Percentiles rank a stretch among this genome's conserved stretches.
Conservation (phyloP, 1,140 invertebrate genomes). For the Danaus plexippus region DNA sequence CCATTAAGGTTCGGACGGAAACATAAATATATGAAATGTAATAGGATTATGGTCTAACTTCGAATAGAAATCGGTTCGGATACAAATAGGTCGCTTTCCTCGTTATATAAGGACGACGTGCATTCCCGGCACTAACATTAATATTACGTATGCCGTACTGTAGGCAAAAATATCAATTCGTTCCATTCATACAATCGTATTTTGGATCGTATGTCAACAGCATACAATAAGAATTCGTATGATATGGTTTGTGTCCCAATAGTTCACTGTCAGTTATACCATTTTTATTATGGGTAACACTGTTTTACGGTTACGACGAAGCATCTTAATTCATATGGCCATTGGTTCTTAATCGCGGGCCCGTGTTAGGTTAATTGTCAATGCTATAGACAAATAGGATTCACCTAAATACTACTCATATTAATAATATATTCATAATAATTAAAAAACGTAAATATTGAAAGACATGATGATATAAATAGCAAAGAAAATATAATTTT, state of each 20-base stretch:
- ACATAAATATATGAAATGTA: too few species aligned
- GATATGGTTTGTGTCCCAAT: conserved; percentile 1
- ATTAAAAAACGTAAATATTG: too few species aligned
- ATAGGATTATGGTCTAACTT: too few species aligned
- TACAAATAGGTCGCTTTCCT: conserved; percentile 8
- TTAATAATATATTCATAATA: too few species aligned
- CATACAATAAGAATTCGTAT: neutral
- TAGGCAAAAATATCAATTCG: too few species aligned
- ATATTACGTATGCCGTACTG: conserved; percentile 2
- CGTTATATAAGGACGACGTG: conserved; percentile 12
- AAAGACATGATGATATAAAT: too few species aligned
- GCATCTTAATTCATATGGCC: conserved; percentile 13
- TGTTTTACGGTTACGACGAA: conserved; percentile 5
- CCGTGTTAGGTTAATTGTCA: neutral
- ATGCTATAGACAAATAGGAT: too few species aligned
- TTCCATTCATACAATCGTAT: neutral
- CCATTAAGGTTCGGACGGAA: too few species aligned
- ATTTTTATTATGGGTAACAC: conserved; percentile 15
- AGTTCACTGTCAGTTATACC: conserved; percentile 2
- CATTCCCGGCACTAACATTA: conserved; percentile 2
- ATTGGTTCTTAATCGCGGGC: conserved; percentile 8
- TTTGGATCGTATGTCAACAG: conserved; percentile 4
- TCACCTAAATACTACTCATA: too few species aligned
- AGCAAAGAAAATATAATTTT: too few species aligned
- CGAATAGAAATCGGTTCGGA: too few species aligned